Base-by-base conservation (phyloP, 2,113 vertebrate genomes). In the Phoenicopterus ruber region DNA sequence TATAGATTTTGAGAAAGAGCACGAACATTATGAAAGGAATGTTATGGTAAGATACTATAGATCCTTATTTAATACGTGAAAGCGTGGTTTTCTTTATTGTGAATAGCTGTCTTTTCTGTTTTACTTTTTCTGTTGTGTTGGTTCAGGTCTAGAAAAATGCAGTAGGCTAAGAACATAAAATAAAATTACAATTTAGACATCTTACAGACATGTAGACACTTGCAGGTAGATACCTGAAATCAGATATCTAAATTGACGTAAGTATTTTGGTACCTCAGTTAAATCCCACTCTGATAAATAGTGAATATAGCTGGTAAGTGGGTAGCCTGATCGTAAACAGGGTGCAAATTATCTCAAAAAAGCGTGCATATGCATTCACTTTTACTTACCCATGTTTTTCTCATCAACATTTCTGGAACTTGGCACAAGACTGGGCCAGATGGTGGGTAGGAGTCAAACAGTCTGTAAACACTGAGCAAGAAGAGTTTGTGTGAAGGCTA, bases 1-100 rank as follows among this genome's bases (percentile, higher is more conserved):
- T 93, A 98, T 99, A 62, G 99, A 99, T 97, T 98, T 99, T 70
- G 98, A 99, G 96, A 98, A 97, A 93, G 98, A 99, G 15, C 97
- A 98, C 0, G 97, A 98, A 20, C 99, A 99, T 93, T 99, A 99
- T 88, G 98, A 99, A 94, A 98, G 98, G 82, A 98, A 97, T 93
- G 97, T 96, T 58, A 98, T 98, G 98, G 99, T 99, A 98, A 99
- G 98, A 82, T 93, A 50, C 63, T 49, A 14, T 11, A 67, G n/a
- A 94, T 57, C 59, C 34, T 86, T 71, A 62, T 83, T 77, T 93
- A 52, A 67, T 85, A 65, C 1, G 0, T 38, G 50, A 74, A 92
- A 77, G 11, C 21, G n/a, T 57, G 11, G 24, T 61, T 90, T 87
- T 46, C 21, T 69, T 81, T 58, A 10, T 58, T 46, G 5, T 86